These are phyloP conservation scores for Endotricha flammealis DNA, from an alignment of 2,888 invertebrate species.

Conservation along the genomic window DNA sequence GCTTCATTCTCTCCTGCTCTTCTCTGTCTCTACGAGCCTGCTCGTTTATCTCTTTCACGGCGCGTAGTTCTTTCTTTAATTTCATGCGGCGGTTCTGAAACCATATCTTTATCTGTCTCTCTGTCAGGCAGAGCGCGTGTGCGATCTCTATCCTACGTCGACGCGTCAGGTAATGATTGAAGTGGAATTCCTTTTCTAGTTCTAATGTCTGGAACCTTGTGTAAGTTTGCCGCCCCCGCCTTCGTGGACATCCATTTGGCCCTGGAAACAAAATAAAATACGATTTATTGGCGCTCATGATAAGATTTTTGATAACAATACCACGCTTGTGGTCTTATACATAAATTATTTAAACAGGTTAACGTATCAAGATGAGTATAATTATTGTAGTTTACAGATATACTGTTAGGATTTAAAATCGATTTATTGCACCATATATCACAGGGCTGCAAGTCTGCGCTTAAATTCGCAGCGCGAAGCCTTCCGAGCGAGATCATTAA, in stretches of 20 bases:
- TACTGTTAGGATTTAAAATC: constrained; percentile 43
- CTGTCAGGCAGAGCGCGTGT: constrained; percentile 96
- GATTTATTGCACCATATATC: constrained; percentile 67
- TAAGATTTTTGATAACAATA: neutral
- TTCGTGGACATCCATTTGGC: constrained; percentile 95
- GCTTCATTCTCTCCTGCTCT: constrained; percentile 94
- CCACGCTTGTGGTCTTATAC: neutral
- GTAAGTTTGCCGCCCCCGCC: constrained; percentile 97
- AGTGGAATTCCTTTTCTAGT: constrained; percentile 98
- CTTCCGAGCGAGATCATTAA: constrained; percentile 61
- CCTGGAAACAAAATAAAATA: constrained; percentile 81
- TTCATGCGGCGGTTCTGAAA: constrained; percentile 98
- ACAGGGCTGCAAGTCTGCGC: constrained; percentile 46
- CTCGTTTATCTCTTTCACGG: constrained; percentile 96
- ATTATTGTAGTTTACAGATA: constrained; percentile 42
- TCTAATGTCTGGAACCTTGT: constrained; percentile 98
- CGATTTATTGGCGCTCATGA: constrained; percentile 21
- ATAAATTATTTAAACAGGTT: constrained; percentile 10
- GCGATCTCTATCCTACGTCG: constrained; percentile 98
- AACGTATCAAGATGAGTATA: constrained; percentile 24
- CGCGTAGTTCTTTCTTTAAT: constrained; percentile 95
- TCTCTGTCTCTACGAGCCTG: constrained; percentile 94
- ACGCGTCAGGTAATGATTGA: constrained; percentile 97
- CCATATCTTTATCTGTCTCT: constrained; percentile 98
- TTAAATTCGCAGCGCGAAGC: constrained; percentile 50